Conservation (phyloP, 2,888 invertebrate species). For the Chloroclystis v-ata region DNA sequence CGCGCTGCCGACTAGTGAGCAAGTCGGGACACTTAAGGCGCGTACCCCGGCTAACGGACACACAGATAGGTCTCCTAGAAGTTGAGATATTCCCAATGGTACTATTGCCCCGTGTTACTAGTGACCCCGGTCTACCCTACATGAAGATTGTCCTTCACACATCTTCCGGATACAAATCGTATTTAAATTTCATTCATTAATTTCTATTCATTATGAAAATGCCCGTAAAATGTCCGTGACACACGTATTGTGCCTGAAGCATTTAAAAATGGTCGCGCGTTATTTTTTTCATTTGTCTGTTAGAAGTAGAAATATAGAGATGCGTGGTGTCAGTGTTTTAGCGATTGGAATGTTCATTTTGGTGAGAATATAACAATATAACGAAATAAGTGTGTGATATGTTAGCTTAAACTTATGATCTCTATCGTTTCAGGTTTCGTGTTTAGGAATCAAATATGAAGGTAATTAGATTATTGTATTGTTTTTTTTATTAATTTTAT, state of each 20-base stretch:
- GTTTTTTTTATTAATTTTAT: too few relatives aligned
- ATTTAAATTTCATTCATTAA: not conserved
- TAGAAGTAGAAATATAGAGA: slow-evolving; percentile 24
- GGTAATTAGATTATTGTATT: slow-evolving; percentile 18
- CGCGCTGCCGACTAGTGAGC: too few relatives aligned
- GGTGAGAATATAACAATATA: slow-evolving; percentile 17
- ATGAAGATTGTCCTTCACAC: not conserved
- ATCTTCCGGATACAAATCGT: slow-evolving; percentile 12
- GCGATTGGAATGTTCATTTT: slow-evolving; percentile 16
- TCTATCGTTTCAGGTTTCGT: slow-evolving; percentile 27
- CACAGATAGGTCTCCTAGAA: too few relatives aligned
- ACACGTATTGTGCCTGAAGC: slow-evolving; percentile 19
- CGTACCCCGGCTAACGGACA: too few relatives aligned
- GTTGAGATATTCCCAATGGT: too few relatives aligned
- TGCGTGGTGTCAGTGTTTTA: slow-evolving; percentile 10
- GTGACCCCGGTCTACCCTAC: too few relatives aligned
- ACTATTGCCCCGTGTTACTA: too few relatives aligned
- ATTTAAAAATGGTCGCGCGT: slow-evolving; percentile 20
- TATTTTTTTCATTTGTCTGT: slow-evolving; percentile 16
- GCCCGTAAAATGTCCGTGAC: slow-evolving; percentile 20
- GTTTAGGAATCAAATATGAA: slow-evolving; percentile 17
- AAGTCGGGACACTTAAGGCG: too few relatives aligned
- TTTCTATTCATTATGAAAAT: slow-evolving; percentile 12
- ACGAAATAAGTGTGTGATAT: too few relatives aligned
- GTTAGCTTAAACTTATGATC: too few relatives aligned